phyloP scores from a whole-genome alignment of 35 echinoderm and acorn worm genomes.

The Nesometra sesokonis region DNA sequence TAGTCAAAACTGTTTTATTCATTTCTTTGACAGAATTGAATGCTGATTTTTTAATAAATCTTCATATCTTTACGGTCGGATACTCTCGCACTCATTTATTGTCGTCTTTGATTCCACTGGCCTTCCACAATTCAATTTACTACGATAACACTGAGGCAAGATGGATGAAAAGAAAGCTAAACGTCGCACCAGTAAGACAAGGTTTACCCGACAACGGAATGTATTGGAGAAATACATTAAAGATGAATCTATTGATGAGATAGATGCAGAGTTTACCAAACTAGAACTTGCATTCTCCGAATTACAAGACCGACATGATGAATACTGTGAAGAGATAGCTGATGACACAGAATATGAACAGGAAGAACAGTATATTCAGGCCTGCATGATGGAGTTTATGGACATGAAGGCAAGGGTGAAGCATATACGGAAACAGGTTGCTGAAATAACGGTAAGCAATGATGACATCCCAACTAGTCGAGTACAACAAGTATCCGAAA shows the following conservation, averaged over 20 bases:
- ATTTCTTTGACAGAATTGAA: slow-evolving; percentile 19
- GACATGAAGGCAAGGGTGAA: not conserved
- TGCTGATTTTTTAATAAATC: slow-evolving; percentile 13
- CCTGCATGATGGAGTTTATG: slow-evolving; percentile 6
- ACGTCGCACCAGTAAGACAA: slow-evolving; percentile 8
- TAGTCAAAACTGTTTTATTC: too few relatives aligned
- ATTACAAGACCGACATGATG: slow-evolving; percentile 25
- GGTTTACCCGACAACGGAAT: slow-evolving; percentile 14
- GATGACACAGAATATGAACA: slow-evolving; percentile 3
- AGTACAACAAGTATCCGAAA: not conserved
- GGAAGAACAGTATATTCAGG: slow-evolving; percentile 13
- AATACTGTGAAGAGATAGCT: slow-evolving; percentile 17
- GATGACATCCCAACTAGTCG: not conserved
- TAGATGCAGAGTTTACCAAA: slow-evolving; percentile 3
- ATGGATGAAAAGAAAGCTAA: slow-evolving; percentile 26
- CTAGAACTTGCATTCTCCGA: not conserved
- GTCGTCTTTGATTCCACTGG: not conserved
- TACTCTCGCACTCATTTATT: not conserved
- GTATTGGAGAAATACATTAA: not conserved
- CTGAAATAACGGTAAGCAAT: not conserved
- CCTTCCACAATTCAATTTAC: slow-evolving; percentile 41
- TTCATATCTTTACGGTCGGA: slow-evolving; percentile 6
- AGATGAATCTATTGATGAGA: slow-evolving; percentile 2
- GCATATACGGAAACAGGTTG: not conserved
- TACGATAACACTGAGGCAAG: not conserved